Percentiles rank a stretch among this genome's conserved stretches.
Evolutionary conservation across 2,113 vertebrate genomes (phyloP).

Genomic region (Tragelaphus imberbis): DNA sequence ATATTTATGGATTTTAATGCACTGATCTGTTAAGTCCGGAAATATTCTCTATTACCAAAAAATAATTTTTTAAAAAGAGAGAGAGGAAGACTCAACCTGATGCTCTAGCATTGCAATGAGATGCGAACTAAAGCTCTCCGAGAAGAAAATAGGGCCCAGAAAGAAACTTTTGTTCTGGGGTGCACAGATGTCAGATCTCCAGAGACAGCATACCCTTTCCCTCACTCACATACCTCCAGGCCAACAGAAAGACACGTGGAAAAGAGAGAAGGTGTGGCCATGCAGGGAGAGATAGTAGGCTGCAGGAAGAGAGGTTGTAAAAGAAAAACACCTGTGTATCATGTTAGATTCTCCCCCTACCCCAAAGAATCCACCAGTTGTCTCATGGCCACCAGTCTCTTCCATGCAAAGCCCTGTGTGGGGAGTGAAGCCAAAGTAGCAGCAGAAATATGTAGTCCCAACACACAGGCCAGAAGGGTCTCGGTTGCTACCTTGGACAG

Average conservation of each 20-base stretch:
- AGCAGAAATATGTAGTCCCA: neutral
- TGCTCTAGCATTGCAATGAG: neutral
- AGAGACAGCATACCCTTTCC: neutral
- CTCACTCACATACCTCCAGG: neutral
- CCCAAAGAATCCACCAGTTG: neutral
- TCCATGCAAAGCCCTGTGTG: neutral
- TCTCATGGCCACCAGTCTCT: neutral
- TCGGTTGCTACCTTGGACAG: neutral
- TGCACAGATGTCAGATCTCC: neutral
- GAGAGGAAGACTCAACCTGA: neutral
- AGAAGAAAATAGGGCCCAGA: neutral
- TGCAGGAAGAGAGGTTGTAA: neutral
- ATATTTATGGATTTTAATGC: slow-evolving; percentile 81
- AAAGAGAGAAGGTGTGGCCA: neutral
- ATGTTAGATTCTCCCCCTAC: neutral
- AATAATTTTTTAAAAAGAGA: neutral
- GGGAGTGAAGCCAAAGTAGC: neutral
- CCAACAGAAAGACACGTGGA: neutral
- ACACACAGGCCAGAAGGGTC: neutral
- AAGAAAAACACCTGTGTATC: neutral
- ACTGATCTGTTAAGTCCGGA: slow-evolving; percentile 74
- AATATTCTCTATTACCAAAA: slow-evolving; percentile 55
- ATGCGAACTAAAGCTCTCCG: neutral
- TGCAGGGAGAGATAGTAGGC: fast-evolving
- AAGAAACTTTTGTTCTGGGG: neutral